phyloP scores from a whole-genome alignment of 2,113 vertebrate species.

The Eidolon helvum region DNA sequence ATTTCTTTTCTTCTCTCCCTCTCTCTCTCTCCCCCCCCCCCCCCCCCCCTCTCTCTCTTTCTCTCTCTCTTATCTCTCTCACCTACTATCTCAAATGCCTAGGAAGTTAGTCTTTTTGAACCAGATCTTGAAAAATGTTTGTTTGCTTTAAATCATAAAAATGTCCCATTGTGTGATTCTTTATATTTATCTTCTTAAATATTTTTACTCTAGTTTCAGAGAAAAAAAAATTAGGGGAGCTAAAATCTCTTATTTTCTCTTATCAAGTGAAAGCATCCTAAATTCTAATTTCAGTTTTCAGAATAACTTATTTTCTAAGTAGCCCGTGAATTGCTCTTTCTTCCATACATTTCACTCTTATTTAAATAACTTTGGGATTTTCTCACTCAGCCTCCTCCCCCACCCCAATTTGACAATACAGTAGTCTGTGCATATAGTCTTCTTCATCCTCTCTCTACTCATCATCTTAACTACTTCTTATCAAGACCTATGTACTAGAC shows the following conservation, averaged over 20 bases:
- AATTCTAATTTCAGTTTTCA: neutral
- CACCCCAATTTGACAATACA: neutral
- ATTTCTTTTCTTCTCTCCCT: neutral
- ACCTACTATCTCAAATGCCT: neutral
- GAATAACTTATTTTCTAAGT: neutral
- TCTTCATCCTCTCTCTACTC: neutral
- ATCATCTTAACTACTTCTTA: neutral
- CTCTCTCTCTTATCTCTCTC: neutral
- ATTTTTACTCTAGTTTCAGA: neutral
- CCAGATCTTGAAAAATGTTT: neutral
- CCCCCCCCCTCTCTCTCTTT: neutral
- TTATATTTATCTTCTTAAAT: conserved; percentile 9
- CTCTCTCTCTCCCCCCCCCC: neutral
- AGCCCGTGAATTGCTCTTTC: neutral
- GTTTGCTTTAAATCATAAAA: neutral
- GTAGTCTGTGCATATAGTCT: neutral
- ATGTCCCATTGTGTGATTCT: neutral
- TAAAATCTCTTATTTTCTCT: neutral
- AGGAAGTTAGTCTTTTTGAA: neutral
- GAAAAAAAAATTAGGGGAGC: neutral
- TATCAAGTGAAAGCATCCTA: neutral
- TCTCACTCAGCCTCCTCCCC: neutral
- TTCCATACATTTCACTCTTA: neutral
- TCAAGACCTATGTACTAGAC: neutral
- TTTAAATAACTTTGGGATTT: neutral